These are phyloP conservation scores for Drosophila emarginata DNA, from an alignment of 2,888 invertebrate genomes.

Conservation along the genomic window DNA sequence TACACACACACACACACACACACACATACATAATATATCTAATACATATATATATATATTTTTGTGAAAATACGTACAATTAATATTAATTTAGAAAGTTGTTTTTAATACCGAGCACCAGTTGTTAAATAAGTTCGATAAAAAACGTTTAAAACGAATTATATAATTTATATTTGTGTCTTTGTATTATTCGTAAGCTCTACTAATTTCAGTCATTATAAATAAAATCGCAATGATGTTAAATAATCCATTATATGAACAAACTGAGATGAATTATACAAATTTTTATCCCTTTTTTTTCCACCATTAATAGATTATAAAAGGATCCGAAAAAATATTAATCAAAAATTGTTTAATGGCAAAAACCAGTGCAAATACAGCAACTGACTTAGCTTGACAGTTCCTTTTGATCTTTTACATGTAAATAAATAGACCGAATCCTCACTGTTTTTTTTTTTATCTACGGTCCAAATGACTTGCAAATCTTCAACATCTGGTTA, in stretches of 20 bases:
- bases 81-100: conserved; percentile 42
- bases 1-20: conserved; percentile 36
- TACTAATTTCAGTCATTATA: conserved; percentile 70
- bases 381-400: too few relatives aligned
- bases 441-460: not conserved
- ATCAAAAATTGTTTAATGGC: too few relatives aligned
- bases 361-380: too few relatives aligned
- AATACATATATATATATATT: conserved; percentile 31
- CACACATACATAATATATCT: conserved; percentile 44
- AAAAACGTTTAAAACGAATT: conserved; percentile 8
- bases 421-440: not conserved
- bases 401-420: too few relatives aligned
- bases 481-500: conserved; percentile 52
- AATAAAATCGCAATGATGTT: conserved; percentile 72
- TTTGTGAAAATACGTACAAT: conserved; percentile 13
- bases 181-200: conserved; percentile 50
- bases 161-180: conserved; percentile 36
- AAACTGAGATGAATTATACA: too few relatives aligned
- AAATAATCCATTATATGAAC: conserved; percentile 18
- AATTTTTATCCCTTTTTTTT: too few relatives aligned
- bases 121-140: conserved; percentile 26
- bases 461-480: conserved; percentile 10
- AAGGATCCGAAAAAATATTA: too few relatives aligned
- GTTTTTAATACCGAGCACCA: conserved; percentile 31
- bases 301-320: too few relatives aligned